Evolutionary conservation across 2,888 invertebrate species (phyloP), one percentile per base, ranked within the genome.

Genomic region (Fragum sueziense): DNA sequence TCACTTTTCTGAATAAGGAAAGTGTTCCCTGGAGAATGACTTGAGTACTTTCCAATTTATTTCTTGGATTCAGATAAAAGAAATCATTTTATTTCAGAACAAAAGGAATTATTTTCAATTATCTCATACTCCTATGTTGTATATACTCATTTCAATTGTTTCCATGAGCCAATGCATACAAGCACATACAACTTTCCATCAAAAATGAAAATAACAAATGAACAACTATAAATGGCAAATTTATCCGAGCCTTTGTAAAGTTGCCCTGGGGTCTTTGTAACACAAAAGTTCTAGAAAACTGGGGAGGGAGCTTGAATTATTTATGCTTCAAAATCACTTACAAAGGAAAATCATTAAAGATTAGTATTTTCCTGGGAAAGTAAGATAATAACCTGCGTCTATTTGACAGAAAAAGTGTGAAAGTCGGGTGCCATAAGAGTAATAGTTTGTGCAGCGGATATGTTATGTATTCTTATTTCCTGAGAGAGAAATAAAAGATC

Each of bases 311-410:
- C 41, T 31, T 65, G 37, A 65, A 65, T 65, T 65, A 65, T 65
- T 65, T 41, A 65, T 61, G 33, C 27, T n/a, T n/a, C 22, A 41
- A 57, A 41, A 41, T 41, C 41, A 65, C 65, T 65, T 65, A 41
- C 41, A 65, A 33, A 65, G 65, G 33, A 65, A 65, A 65, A 37
- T 65, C 65, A 65, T 65, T 65, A 65, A 65, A 65, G 37, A 65
- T 65, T 37, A 11, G 25, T 57, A 57, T 57, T 61, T 27, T 33
- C 61, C 27, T 14, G 22, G 54, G 61, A 11, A 3, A 27, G 27
- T 25, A 25, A 57, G 33, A 61, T 61, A 61, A 61, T 61, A 33
- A 31, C 61, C 61, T 61, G 61, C 61, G 33, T 61, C 25, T 61
- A 61, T 29, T 61, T 57, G 57, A 57, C 57, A 57, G 57, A 22